These are phyloP conservation scores for Oxystoma pomonae DNA, from an alignment of 2,888 invertebrate genomes.

Conservation along the genomic window DNA sequence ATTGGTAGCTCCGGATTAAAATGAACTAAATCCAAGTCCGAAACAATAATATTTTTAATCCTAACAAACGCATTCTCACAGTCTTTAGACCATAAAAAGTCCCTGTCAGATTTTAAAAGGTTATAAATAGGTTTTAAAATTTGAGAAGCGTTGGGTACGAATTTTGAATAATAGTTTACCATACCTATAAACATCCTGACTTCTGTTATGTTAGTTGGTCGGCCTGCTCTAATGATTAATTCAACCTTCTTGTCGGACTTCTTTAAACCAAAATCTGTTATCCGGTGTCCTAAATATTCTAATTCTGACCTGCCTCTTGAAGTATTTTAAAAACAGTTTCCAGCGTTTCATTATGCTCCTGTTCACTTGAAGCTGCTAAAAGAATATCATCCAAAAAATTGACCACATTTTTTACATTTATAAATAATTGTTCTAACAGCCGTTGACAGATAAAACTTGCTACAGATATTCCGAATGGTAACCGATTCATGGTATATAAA, in stretches of 20 bases:
- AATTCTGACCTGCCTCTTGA: slow-evolving; percentile 1
- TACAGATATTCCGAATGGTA: no score
- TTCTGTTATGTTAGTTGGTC: slow-evolving; percentile 13
- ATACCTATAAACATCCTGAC: slow-evolving; percentile 16
- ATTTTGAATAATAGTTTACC: slow-evolving; percentile 22
- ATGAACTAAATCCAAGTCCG: no score
- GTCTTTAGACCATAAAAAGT: slow-evolving; percentile 19
- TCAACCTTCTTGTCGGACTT: slow-evolving; percentile 20
- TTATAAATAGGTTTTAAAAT: no score
- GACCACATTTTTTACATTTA: slow-evolving; percentile 4
- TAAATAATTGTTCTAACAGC: slow-evolving; percentile 2
- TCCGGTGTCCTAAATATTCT: slow-evolving; percentile 34
- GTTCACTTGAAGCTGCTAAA: no score
- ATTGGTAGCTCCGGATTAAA: no score
- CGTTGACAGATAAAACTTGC: slow-evolving; percentile 6
- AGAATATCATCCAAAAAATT: slow-evolving; percentile 6
- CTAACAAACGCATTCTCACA: no score
- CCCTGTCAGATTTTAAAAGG: no score
- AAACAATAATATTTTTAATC: no score
- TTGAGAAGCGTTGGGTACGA: slow-evolving; percentile 10
- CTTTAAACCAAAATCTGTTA: slow-evolving; percentile 23
- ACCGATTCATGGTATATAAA: no score
- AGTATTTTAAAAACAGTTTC: neutral
- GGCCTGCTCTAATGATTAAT: slow-evolving; percentile 21
- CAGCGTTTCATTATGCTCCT: neutral